A percentile compares a stretch with the other conserved stretches of the same genome.
Evolutionary conservation across 2,797 vertebrate genomes (phyloP).

Genomic region (Sarcoramphus papa): DNA sequence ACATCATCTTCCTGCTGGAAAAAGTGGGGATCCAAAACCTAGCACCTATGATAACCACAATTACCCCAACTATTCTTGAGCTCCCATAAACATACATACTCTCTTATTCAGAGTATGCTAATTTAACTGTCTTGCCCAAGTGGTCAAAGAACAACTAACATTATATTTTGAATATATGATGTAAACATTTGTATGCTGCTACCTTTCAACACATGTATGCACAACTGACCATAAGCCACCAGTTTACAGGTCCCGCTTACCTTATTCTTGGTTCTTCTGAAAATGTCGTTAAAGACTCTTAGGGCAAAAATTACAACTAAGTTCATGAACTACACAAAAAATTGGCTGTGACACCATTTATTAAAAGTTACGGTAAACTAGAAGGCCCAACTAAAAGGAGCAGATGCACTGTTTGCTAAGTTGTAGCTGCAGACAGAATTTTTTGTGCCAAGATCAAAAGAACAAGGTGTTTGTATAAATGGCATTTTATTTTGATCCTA

Average conservation of each 20-base stretch:
- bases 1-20: not conserved
- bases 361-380: conserved; percentile 24
- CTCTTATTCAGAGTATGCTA: not conserved
- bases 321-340: conserved; percentile 18
- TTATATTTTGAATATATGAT: not conserved
- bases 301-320: not conserved
- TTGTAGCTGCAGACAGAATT: conserved; percentile 9
- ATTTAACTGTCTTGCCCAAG: not conserved
- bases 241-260: not conserved
- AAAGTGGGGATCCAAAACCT: not conserved
- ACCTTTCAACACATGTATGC: not conserved
- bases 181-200: not conserved
- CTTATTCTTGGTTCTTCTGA: not conserved
- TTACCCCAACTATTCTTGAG: not conserved
- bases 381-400: conserved; percentile 5
- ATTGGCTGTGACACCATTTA: conserved; percentile 2
- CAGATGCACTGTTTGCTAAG: not conserved
- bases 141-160: not conserved
- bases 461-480: conserved; percentile 69
- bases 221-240: not conserved
- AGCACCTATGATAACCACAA: not conserved
- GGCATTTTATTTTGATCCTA: conserved; percentile 72
- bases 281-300: not conserved
- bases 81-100: not conserved
- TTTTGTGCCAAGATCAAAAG: conserved; percentile 70